These are phyloP conservation scores for Chloebia gouldiae DNA, from an alignment of 2,113 vertebrate species.

Conservation along the genomic window DNA sequence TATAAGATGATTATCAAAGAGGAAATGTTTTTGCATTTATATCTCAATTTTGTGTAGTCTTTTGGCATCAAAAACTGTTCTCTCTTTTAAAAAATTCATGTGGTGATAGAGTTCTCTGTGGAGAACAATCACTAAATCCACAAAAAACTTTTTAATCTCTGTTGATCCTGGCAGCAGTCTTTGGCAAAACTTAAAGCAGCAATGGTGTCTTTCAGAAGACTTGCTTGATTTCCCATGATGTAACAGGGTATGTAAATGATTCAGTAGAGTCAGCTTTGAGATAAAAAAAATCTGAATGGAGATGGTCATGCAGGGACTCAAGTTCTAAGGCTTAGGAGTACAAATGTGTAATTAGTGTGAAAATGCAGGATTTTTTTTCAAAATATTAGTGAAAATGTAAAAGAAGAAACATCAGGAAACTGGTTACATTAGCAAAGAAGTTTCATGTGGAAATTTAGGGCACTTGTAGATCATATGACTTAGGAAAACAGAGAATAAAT, in stretches of 20 bases:
- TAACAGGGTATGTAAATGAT: neutral
- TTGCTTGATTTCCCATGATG: neutral
- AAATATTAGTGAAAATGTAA: neutral
- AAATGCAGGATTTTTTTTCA: neutral
- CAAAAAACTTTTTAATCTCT: neutral
- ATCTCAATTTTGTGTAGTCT: neutral
- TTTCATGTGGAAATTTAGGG: neutral
- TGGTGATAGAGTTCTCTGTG: neutral
- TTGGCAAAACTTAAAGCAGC: neutral
- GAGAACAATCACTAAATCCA: conserved; percentile 7
- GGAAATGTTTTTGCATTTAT: neutral
- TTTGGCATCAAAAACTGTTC: neutral
- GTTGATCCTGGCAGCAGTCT: conserved; percentile 28
- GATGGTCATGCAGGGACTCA: neutral
- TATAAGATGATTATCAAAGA: neutral
- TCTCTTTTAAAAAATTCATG: neutral
- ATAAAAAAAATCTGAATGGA: neutral
- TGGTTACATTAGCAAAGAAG: neutral
- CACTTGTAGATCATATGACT: neutral
- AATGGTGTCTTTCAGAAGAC: neutral
- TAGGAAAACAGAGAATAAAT: neutral
- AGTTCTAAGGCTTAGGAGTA: neutral
- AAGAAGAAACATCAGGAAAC: neutral
- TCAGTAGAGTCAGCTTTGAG: neutral
- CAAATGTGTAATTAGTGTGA: neutral